Percentiles rank a stretch among this genome's conserved stretches.
Conservation (phyloP, 2,113 vertebrate species). For the Saccopteryx bilineata region DNA sequence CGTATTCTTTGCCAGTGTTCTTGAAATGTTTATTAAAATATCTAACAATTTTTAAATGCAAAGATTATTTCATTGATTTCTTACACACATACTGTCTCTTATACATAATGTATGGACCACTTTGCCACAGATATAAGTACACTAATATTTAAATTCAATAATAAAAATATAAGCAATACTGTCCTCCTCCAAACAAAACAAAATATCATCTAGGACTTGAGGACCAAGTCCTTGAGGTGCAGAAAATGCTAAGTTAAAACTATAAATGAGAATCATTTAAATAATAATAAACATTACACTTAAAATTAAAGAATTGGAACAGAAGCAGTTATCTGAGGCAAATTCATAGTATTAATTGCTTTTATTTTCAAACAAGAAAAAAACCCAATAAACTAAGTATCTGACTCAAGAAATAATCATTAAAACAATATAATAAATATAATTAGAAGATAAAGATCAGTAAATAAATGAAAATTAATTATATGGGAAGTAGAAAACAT, state of each 20-base stretch:
- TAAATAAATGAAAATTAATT: not conserved
- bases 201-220: not conserved
- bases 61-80: not conserved
- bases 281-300: not conserved
- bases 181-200: not conserved
- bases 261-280: not conserved
- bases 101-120: not conserved
- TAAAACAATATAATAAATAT: constrained; percentile 7
- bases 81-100: not conserved
- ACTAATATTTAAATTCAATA: constrained; percentile 23
- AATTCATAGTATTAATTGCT: constrained; percentile 55
- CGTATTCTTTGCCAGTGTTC: not conserved
- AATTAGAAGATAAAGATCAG: constrained; percentile 9
- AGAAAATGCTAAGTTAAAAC: not conserved
- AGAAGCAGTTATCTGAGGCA: constrained; percentile 56
- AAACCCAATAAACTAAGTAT: constrained; percentile 18
- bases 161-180: not conserved
- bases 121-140: not conserved
- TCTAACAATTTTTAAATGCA: not conserved
- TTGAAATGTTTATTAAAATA: constrained; percentile 25
- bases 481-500: not conserved
- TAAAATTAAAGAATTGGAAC: not conserved
- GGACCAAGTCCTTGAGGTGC: not conserved
- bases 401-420: not conserved
- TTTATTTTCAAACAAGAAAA: constrained; percentile 1